A percentile compares a stretch with the other conserved stretches of the same genome.
Evolutionary conservation across 1,140 invertebrate species (phyloP).

Genomic region (Leptinotarsa lineolata): DNA sequence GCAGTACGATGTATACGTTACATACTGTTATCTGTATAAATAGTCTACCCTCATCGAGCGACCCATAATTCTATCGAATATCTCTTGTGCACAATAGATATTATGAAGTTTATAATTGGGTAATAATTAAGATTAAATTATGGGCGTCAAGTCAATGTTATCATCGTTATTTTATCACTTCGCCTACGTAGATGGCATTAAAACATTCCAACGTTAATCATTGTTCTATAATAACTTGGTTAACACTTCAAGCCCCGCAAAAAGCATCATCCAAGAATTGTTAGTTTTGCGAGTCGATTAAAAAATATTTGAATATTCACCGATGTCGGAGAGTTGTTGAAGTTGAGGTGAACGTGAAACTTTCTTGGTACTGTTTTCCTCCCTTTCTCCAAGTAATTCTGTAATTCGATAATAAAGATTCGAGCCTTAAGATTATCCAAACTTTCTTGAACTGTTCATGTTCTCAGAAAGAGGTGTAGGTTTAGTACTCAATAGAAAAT

Average conservation of each 20-base stretch:
- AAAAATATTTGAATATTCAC: not conserved
- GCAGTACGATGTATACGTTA: too few species aligned
- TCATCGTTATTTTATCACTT: not conserved
- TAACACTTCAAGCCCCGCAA: not conserved
- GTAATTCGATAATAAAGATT: not conserved
- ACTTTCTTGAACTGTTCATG: not conserved
- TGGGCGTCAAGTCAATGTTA: not conserved
- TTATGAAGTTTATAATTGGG: not conserved
- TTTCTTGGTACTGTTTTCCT: not conserved
- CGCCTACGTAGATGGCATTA: not conserved
- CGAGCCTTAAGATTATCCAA: not conserved
- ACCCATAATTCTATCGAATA: too few species aligned
- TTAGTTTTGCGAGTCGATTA: not conserved
- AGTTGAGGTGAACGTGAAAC: not conserved
- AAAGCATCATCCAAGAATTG: constrained; percentile 1
- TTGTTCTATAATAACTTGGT: not conserved
- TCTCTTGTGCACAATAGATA: too few species aligned
- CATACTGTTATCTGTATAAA: too few species aligned
- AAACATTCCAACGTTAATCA: constrained; percentile 1
- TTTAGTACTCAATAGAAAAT: not conserved
- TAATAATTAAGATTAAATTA: not conserved
- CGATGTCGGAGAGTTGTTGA: not conserved
- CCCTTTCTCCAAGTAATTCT: constrained; percentile 1
- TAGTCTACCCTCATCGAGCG: too few species aligned
- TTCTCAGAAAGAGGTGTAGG: not conserved